These are phyloP conservation scores for Excalfactoria chinensis DNA, from an alignment of 2,113 vertebrate genomes.

Conservation along the genomic window DNA sequence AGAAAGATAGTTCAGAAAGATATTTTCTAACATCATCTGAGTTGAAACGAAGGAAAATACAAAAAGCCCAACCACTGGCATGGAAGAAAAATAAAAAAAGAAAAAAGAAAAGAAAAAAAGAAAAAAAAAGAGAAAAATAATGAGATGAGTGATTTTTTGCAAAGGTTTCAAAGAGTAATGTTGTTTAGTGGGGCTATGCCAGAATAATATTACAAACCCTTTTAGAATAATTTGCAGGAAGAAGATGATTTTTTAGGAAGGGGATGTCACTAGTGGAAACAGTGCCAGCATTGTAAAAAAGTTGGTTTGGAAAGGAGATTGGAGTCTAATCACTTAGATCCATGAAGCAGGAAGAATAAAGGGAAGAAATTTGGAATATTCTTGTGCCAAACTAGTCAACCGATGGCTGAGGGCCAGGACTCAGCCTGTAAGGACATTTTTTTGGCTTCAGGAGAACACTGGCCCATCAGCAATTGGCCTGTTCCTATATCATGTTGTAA, in stretches of 20 bases:
- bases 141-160: background rate
- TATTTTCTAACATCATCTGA: background rate
- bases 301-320: background rate
- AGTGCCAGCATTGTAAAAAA: background rate
- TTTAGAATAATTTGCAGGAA: slow-evolving; percentile 25
- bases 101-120: background rate
- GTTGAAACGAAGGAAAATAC: background rate
- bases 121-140: slow-evolving; percentile 5
- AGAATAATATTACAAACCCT: background rate
- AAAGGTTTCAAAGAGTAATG: background rate
- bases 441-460: background rate
- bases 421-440: background rate
- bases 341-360: background rate
- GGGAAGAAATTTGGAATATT: background rate
- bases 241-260: slow-evolving; percentile 2
- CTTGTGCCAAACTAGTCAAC: slow-evolving; percentile 7
- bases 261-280: background rate
- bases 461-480: background rate
- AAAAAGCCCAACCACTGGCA: background rate
- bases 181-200: background rate
- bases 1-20: background rate
- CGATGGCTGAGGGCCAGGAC: background rate
- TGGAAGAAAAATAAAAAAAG: background rate
- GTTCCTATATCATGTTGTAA: background rate
- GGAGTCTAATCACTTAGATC: background rate